Evolutionary conservation across 2,797 vertebrate species (phyloP), one percentile per base, ranked within the genome.

Genomic region (Babyrousa celebensis): DNA sequence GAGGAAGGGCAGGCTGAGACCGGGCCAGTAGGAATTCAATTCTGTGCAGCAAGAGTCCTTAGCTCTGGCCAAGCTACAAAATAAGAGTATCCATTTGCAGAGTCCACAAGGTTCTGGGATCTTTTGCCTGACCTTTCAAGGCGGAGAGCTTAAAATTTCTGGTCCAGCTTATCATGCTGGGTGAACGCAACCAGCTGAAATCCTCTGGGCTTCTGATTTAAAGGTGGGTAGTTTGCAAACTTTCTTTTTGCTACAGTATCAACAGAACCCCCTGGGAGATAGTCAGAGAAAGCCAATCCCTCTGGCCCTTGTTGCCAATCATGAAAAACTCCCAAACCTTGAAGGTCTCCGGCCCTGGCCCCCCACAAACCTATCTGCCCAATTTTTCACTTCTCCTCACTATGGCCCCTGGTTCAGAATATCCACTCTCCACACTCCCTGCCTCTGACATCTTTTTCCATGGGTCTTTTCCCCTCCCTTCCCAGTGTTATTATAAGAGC

Each of bases 101-200:
- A 48, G 63, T 40, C 62, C 56, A 56, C 29, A 7, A 63, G 25
- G 11, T 67, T 67, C 72, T 52, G 32, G 29, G 32, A 62, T 27
- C 68, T 67, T 67, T 21, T 36, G 60, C 27, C 23, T 54, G 40
- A 21, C 52, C 25, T 78, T 93, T 91, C 60, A 17, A 0, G 6
- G 12, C 5, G 27, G 75, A 84, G 21, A 67, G 25, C 27, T 36
- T 36, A 32, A 36, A 58, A 63, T 78, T 32, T 80, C 29, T 48
- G 48, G 12, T 43, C 32, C 43, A 18, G 17, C 5, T 74, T 74
- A 70, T 29, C 36, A 27, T 7, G 6, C 32, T 23, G 56, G n/a
- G 16, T 93, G 27, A 94, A 92, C 25, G 83, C 80, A 43, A 79
- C 6, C 17, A 40, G 40, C n/a, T 60, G 32, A 67, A 92, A 60